Percentiles rank a stretch among this genome's conserved stretches.
Evolutionary conservation across 2,888 invertebrate species (phyloP).

Genomic region (Clivina fossor): DNA sequence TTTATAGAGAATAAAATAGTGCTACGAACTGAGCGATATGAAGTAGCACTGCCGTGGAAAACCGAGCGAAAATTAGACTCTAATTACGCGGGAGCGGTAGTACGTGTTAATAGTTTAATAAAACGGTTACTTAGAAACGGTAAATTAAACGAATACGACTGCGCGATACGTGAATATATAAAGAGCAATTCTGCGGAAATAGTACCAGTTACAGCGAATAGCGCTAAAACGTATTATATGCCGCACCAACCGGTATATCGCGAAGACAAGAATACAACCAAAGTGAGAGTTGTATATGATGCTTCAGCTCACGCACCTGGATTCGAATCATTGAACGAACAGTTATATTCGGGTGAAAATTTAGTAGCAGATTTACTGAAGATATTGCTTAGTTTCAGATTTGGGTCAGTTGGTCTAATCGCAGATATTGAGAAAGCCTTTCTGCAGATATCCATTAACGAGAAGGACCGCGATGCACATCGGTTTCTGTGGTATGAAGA

Average conservation of each 20-base stretch:
- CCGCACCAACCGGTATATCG: constrained; percentile 4
- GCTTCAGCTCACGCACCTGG: constrained; percentile 1
- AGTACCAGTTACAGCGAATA: background rate
- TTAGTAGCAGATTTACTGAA: constrained; percentile 39
- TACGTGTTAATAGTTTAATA: background rate
- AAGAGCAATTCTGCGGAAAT: constrained; percentile 1
- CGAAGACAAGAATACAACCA: constrained; percentile 9
- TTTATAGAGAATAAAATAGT: background rate
- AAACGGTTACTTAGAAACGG: constrained; percentile 1
- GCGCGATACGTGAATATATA: constrained; percentile 9
- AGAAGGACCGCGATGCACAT: constrained; percentile 40
- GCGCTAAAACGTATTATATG: constrained; percentile 5
- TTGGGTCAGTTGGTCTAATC: constrained; percentile 33
- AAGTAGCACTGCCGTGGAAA: constrained; percentile 9
- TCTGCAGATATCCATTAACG: constrained; percentile 40
- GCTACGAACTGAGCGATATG: constrained; percentile 1
- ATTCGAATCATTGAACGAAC: constrained; percentile 14
- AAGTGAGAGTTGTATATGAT: constrained; percentile 12
- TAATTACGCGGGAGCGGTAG: constrained; percentile 9
- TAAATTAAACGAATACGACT: constrained; percentile 5
- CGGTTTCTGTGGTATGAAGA: constrained; percentile 41
- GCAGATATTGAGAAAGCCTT: constrained; percentile 45
- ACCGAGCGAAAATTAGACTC: background rate
- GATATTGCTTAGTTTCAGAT: constrained; percentile 34
- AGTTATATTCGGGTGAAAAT: constrained; percentile 38